Evolutionary conservation across 1,140 invertebrate species (phyloP), one percentile per base, ranked within the genome.

Genomic region (Aphelenchoides besseyi): DNA sequence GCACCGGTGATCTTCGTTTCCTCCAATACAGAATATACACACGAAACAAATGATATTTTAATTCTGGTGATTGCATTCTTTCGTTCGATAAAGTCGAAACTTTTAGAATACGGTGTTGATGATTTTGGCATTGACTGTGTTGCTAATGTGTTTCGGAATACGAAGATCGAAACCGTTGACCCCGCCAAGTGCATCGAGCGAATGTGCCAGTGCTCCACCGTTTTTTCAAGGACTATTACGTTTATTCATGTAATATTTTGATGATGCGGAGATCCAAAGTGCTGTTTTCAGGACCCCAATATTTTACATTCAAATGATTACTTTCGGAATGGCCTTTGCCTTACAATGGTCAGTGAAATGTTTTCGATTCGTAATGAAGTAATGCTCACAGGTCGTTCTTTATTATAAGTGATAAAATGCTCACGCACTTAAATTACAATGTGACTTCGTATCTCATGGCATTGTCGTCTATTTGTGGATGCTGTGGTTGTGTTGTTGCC

Each of bases 161-260:
- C 37, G 71, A 1, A 36, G 63, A 0, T 30, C 70, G 12, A 66
- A 57, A 33, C 79, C 79, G 0, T 78, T 80, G 30, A 77, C 77
- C 0, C 79, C 79, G 8, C 80, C 81, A 30, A 81, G 73, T 16
- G 81, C 80, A 23, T 83, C 81, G 3, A 81, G 72, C 26, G 80
- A 83, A 9, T 81, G 66, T 54, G 78, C 71, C 28, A 53, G 73
- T 37, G 53, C 67, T 32, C 79, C 79, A 9, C 62, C 53, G 9
- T 80, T 80, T 29, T 70, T 77, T 53, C 36, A 80, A 37, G 79
- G 81, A 33, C 74, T 79, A 28, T n/a, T 29, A 12, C 54, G 67
- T 33, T 64, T 82, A 29, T 71, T 79, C 68, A 69, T 54, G 77
- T 79, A 2, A 35, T 66, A 69, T 35, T n/a, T 12, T 1, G 2